Percentiles rank a stretch among this genome's conserved stretches.
Conservation (phyloP, 2,797 vertebrate genomes). For the Crenuchus spilurus region DNA sequence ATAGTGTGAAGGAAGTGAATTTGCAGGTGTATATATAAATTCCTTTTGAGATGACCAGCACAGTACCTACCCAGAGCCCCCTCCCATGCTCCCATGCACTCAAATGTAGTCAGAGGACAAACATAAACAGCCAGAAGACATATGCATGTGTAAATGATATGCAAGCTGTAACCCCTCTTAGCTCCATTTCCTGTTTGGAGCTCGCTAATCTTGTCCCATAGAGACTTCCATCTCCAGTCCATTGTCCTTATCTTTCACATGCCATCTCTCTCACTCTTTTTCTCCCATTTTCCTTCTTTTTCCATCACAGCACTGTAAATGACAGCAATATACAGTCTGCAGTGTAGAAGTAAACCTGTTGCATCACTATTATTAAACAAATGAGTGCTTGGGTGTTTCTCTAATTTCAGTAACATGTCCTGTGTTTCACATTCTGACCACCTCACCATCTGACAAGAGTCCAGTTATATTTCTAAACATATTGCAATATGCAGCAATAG, state of each 20-base stretch:
- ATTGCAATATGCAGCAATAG: background rate
- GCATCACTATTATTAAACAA: background rate
- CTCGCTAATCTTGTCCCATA: background rate
- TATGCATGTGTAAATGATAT: conserved; percentile 6
- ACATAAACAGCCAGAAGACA: conserved; percentile 24
- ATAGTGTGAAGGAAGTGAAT: too few species aligned
- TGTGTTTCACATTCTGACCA: background rate
- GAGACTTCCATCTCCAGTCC: background rate
- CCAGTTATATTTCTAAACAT: background rate
- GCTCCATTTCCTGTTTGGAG: conserved; percentile 15
- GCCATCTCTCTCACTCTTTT: background rate
- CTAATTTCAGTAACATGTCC: background rate
- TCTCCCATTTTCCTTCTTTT: background rate
- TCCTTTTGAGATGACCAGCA: too few species aligned
- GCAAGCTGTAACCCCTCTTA: conserved; percentile 6
- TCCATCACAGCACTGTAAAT: background rate
- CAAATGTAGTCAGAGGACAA: conserved; percentile 46
- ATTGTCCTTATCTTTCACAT: conserved; percentile 6
- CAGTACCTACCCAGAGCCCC: too few species aligned
- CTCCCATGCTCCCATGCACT: background rate
- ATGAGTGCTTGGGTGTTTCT: background rate
- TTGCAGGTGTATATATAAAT: too few species aligned
- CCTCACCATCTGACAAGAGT: background rate
- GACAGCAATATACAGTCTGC: background rate
- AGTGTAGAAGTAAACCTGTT: background rate